Evolutionary conservation across 2,113 vertebrate species (phyloP).

Genomic region (Bubo bubo): DNA sequence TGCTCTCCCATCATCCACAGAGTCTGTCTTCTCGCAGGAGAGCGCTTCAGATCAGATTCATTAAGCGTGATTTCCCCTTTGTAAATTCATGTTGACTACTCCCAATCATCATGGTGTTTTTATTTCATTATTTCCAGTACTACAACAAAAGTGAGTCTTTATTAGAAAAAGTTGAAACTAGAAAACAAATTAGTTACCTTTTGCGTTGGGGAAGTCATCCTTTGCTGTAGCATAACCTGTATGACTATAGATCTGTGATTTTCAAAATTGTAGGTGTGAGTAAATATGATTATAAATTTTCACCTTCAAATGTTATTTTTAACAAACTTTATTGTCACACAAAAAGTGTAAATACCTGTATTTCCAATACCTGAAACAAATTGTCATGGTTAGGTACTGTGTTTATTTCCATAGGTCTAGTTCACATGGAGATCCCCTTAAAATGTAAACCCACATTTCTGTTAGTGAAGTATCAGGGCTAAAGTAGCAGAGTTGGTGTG

Average conservation of each 20-base stretch:
- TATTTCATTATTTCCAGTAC: not conserved
- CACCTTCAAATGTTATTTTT: not conserved
- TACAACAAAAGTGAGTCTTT: not conserved
- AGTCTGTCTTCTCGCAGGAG: not conserved
- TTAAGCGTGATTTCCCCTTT: not conserved
- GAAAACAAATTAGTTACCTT: not conserved
- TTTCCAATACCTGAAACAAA: not conserved
- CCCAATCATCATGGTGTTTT: fast-evolving
- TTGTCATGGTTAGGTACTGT: fast-evolving
- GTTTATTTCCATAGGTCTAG: not conserved
- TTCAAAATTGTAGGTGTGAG: not conserved
- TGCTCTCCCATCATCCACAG: not conserved
- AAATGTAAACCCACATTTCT: not conserved
- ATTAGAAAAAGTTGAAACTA: not conserved
- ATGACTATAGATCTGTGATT: not conserved
- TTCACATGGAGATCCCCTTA: not conserved
- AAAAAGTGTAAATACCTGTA: not conserved
- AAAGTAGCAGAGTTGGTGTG: not conserved
- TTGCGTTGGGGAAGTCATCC: not conserved
- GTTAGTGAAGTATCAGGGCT: not conserved
- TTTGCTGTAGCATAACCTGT: not conserved
- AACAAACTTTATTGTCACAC: not conserved
- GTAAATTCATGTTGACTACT: not conserved
- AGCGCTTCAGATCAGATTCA: not conserved
- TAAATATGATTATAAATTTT: not conserved